A percentile compares a stretch with the other conserved stretches of the same genome.
Conservation (phyloP, 2,797 vertebrate species). For the Pempheris klunzingeri region DNA sequence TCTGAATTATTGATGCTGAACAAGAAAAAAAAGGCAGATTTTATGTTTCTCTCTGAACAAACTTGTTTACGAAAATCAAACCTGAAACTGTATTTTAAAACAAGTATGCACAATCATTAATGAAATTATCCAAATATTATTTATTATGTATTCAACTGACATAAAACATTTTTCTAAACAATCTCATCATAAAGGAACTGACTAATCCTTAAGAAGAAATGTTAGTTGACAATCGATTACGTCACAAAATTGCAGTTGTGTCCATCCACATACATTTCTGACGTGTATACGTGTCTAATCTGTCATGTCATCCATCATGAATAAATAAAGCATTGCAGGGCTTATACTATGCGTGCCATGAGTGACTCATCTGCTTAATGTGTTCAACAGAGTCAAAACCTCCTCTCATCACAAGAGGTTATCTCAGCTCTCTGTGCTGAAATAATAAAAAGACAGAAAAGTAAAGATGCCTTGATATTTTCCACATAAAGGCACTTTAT, state of each 20-base stretch:
- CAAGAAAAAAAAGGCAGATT: neutral
- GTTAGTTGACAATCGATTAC: neutral
- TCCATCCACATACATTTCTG: slow-evolving; percentile 24
- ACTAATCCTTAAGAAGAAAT: neutral
- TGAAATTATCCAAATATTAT: neutral
- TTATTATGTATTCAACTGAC: no score
- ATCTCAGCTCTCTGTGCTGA: slow-evolving; percentile 5
- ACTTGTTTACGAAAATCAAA: neutral
- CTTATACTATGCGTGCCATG: slow-evolving; percentile 43
- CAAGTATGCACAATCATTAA: neutral
- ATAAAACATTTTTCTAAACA: neutral
- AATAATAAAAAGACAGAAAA: neutral
- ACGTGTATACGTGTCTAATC: slow-evolving; percentile 42
- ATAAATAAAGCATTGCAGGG: slow-evolving; percentile 53
- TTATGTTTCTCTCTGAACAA: neutral
- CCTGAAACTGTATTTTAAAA: neutral
- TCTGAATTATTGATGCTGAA: neutral
- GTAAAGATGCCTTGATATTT: neutral
- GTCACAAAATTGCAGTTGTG: slow-evolving; percentile 24
- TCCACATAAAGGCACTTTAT: neutral
- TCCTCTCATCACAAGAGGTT: slow-evolving; percentile 31
- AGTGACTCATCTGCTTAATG: slow-evolving; percentile 52
- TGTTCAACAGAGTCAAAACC: slow-evolving; percentile 38
- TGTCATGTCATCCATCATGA: slow-evolving; percentile 45
- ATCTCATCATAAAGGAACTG: neutral